A percentile compares a stretch with the other conserved stretches of the same genome.
Conservation (phyloP, 2,888 invertebrate genomes). For the Romanomermis culicivorax region DNA sequence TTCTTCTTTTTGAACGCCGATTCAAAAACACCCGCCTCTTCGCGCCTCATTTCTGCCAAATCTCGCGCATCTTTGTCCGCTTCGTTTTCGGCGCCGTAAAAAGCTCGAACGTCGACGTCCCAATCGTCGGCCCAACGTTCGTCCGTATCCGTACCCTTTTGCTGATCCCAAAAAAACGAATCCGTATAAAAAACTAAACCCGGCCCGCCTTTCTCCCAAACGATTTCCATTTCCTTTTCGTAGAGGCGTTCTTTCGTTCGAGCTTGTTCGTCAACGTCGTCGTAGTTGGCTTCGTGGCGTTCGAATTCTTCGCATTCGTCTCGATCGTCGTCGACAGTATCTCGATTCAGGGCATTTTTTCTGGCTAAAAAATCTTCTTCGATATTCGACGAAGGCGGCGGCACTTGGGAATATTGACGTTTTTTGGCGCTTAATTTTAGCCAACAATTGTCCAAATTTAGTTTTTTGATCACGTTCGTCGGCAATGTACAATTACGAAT, state of each 20-base stretch:
- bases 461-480: neutral
- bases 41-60: conserved; percentile 31
- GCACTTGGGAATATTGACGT: neutral
- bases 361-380: too few relatives aligned
- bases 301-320: neutral
- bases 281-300: conserved; percentile 4
- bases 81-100: conserved; percentile 32
- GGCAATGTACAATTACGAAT: conserved; percentile 25
- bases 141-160: conserved; percentile 31
- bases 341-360: too few relatives aligned
- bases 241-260: conserved; percentile 35
- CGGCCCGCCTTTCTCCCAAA: conserved; percentile 41
- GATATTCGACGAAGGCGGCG: neutral
- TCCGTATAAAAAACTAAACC: conserved; percentile 40
- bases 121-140: conserved; percentile 38
- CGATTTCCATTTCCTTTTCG: conserved; percentile 29
- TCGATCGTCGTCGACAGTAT: neutral
- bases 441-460: neutral
- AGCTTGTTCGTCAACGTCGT: conserved; percentile 25
- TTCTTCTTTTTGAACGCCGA: conserved; percentile 6
- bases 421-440: neutral
- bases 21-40: conserved; percentile 12
- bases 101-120: conserved; percentile 37
- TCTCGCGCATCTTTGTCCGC: conserved; percentile 36
- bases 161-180: conserved; percentile 36